These are phyloP conservation scores for Osedax fenrisi DNA, from an alignment of 2,888 invertebrate species.

Conservation along the genomic window DNA sequence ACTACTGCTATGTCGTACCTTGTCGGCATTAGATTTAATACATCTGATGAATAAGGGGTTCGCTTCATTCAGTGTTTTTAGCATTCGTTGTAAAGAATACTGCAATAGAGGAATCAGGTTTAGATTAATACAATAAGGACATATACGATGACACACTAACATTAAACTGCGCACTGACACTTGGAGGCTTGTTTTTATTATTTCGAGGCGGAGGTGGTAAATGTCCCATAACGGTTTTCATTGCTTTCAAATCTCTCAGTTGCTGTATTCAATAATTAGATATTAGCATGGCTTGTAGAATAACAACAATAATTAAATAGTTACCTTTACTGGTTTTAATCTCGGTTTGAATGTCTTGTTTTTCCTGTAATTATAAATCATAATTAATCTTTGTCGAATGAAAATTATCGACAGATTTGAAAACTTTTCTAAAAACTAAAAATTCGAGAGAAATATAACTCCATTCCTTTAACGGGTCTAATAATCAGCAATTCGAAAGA, in stretches of 20 bases:
- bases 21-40: constrained; percentile 86
- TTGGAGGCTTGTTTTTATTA: constrained; percentile 60
- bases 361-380: no score
- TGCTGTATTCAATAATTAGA: constrained; percentile 53
- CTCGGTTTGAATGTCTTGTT: constrained; percentile 78
- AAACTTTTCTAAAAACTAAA: no score
- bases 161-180: constrained; percentile 80
- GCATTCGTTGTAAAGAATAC: constrained; percentile 75
- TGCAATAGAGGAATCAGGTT: no score
- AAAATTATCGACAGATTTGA: no score
- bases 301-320: constrained; percentile 34
- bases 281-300: neutral
- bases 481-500: no score
- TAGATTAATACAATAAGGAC: no score
- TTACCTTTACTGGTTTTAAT: constrained; percentile 62
- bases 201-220: constrained; percentile 43
- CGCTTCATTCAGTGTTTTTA: constrained; percentile 82
- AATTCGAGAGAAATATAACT: no score
- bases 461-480: no score
- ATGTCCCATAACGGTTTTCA: constrained; percentile 72
- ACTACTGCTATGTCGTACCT: constrained; percentile 52
- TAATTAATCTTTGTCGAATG: no score
- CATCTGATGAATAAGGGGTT: constrained; percentile 77
- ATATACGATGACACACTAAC: no score
- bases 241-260: constrained; percentile 75